Base-by-base conservation (phyloP, 2,888 invertebrate species). In the Acrocyrtus sp. region DNA sequence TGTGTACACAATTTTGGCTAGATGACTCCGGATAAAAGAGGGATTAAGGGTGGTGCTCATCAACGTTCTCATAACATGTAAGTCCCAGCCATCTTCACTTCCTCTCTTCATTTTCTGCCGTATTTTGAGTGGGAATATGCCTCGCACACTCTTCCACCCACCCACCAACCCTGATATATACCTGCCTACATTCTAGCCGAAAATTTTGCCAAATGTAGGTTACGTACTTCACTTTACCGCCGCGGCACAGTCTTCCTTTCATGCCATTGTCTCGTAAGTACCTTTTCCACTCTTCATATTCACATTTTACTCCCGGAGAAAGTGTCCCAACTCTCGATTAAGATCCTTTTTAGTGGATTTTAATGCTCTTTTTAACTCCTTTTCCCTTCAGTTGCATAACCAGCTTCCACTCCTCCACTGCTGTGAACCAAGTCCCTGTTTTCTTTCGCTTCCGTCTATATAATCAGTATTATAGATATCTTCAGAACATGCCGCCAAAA, bases 301-400 rank as follows among this genome's bases (percentile, higher is more conserved):
- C 34, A 34, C 34, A 34, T 34, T n/a, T n/a, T 34, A 34, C 34
- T n/a, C n/a, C n/a, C 34, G 5, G 5, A 12, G 34, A 34, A 34
- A 34, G 34, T 34, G 34, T 34, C 5, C n/a, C n/a, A n/a, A n/a
- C n/a, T n/a, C n/a, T 8, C 34, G 34, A 34, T 34, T 34, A 34
- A 34, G 34, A 34, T 34, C 39, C 47, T 56, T 67, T 68, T 69
- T 69, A 69, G 54, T 69, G 61, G 53, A 56, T 62, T 69, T 69
- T 69, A 69, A 69, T 69, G 69, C 56, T 61, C 43, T 61, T 41
- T 26, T 61, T 19, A 56, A 41, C 58, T 48, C 65, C 54, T n/a
- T n/a, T n/a, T n/a, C 34, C 12, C 34, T 34, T 34, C 34, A 34
- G 6, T 34, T 34, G 34, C 34, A 34, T 34, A 34, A n/a, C 12